Conservation (phyloP, 2,888 invertebrate species). For the Beris chalybata region DNA sequence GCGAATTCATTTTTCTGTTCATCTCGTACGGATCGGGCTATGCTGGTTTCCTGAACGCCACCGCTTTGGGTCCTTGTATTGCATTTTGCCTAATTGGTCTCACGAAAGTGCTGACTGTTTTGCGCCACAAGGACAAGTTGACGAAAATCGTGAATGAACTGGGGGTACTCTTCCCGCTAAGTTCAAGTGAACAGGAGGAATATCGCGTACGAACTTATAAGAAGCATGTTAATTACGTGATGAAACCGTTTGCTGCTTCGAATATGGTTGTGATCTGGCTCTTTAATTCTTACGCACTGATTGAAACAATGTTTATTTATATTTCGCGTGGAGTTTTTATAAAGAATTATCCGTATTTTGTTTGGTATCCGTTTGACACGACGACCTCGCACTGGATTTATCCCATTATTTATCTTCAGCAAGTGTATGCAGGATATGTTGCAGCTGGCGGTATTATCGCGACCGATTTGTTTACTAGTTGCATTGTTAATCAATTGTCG, state of each 20-base stretch:
- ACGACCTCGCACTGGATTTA: neutral
- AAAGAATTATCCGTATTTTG: conserved; percentile 9
- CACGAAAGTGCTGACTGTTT: neutral
- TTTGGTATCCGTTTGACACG: conserved; percentile 24
- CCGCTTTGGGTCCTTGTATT: neutral
- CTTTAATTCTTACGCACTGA: conserved; percentile 4
- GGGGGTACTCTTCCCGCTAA: neutral
- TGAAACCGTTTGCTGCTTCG: neutral
- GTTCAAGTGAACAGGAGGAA: neutral
- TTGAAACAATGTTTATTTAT: neutral
- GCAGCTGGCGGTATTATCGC: conserved; percentile 3
- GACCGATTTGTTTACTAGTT: conserved; percentile 9
- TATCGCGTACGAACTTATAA: neutral
- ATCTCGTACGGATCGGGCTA: neutral
- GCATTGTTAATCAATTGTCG: neutral
- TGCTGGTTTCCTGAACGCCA: neutral
- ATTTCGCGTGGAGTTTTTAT: neutral
- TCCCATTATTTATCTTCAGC: conserved; percentile 6
- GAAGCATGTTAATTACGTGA: neutral
- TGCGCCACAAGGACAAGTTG: neutral
- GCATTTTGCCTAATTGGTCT: conserved; percentile 1
- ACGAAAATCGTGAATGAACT: neutral
- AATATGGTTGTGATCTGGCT: neutral
- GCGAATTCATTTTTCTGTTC: conserved; percentile 3
- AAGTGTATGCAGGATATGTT: conserved; percentile 6